phyloP scores from a whole-genome alignment of 2,888 invertebrate genomes.

The Neria commutata region DNA sequence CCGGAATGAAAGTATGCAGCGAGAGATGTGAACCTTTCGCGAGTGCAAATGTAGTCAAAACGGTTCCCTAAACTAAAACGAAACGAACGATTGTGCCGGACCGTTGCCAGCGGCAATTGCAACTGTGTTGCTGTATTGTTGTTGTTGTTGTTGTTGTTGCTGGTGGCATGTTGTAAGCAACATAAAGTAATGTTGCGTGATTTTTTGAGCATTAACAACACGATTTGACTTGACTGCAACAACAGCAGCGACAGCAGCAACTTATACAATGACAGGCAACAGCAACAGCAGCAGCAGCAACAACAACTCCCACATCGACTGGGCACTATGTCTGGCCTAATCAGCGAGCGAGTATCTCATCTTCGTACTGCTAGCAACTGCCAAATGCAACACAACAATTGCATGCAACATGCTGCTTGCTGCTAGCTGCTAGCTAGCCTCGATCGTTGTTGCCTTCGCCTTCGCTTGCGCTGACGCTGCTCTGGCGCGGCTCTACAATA shows the following conservation, averaged over 20 bases:
- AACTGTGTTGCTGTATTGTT: no score
- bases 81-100: background rate
- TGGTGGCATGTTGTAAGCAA: constrained; percentile 8
- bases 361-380: constrained; percentile 47
- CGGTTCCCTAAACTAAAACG: constrained; percentile 38
- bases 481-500: no score
- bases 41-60: constrained; percentile 59
- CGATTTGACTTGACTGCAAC: constrained; percentile 50
- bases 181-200: constrained; percentile 44
- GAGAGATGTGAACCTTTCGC: constrained; percentile 17
- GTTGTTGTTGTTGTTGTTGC: no score
- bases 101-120: constrained; percentile 6
- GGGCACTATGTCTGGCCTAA: constrained; percentile 47
- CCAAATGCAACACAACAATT: constrained; percentile 15
- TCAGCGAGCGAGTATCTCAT: constrained; percentile 59
- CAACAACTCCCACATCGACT: constrained; percentile 10
- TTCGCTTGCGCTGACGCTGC: constrained; percentile 23
- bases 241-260: constrained; percentile 22
- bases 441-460: constrained; percentile 30
- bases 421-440: constrained; percentile 25
- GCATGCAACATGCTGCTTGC: constrained; percentile 37
- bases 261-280: background rate
- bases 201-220: constrained; percentile 51
- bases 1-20: constrained; percentile 11
- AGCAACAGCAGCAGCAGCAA: constrained; percentile 16